Percentiles rank a stretch among this genome's conserved stretches.
Evolutionary conservation across 1,140 invertebrate species (phyloP).

Genomic region (Brachionus calyciflorus): DNA sequence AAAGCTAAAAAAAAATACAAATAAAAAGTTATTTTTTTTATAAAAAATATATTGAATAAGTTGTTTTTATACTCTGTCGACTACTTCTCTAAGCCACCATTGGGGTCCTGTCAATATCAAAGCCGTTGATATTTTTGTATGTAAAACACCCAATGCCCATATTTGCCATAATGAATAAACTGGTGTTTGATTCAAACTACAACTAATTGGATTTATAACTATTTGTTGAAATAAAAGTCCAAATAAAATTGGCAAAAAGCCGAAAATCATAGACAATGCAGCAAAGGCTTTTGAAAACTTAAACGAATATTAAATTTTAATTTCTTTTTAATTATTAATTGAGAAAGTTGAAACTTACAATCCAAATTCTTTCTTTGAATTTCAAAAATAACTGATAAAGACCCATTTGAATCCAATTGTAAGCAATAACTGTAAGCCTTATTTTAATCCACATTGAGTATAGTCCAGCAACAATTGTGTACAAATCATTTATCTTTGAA

Average conservation of each 20-base stretch:
- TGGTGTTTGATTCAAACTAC: conserved; percentile 87
- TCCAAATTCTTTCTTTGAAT: conserved; percentile 69
- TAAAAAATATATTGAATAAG: too few species aligned
- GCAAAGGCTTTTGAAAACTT: conserved; percentile 67
- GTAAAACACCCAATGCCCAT: conserved; percentile 91
- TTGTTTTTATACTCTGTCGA: conserved; percentile 88
- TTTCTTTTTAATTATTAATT: not conserved
- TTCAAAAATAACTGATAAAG: conserved; percentile 72
- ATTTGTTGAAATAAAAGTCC: conserved; percentile 86
- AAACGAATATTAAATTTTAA: conserved; percentile 48
- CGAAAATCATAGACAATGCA: conserved; percentile 72
- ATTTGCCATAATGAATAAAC: conserved; percentile 76
- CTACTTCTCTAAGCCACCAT: conserved; percentile 81
- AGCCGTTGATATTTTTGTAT: conserved; percentile 96
- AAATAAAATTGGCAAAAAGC: conserved; percentile 85
- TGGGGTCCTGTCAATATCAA: conserved; percentile 95
- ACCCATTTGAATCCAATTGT: conserved; percentile 82
- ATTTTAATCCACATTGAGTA: conserved; percentile 86
- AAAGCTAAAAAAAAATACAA: conserved; percentile 62
- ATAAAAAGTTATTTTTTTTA: too few species aligned
- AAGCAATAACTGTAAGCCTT: conserved; percentile 72
- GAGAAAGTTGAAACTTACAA: conserved; percentile 53
- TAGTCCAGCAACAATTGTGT: conserved; percentile 87
- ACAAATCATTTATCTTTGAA: conserved; percentile 81
- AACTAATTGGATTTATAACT: conserved; percentile 83